Evolutionary conservation across 1,140 invertebrate species (phyloP), one percentile per base, ranked within the genome.

Genomic region (Lycorma delicatula): DNA sequence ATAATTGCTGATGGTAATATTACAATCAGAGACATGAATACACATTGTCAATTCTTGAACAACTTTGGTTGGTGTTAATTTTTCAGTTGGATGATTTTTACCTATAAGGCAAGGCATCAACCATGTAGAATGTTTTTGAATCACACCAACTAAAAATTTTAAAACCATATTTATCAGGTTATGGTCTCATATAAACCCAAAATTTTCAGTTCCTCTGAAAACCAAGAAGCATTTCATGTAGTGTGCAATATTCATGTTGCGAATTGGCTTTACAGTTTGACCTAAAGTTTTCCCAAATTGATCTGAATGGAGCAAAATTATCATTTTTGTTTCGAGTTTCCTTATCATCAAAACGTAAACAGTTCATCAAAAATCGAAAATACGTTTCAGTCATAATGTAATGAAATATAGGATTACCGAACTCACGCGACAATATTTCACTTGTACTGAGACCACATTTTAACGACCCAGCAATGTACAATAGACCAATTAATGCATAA

Each of bases 1-100:
- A 66, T 65, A 73, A 62, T 70, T 74, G 60, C 72, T 70, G 27
- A 69, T 61, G 3, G 70, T 74, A 20, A 74, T 48, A 61, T 74
- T 73, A 55, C 70, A 56, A 18, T 65, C 64, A 53, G 69, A 64
- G 18, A 63, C 66, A 29, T 51, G 60, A 62, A 73, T 69, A 53
- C 67, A 66, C 61, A 61, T 58, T 49, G 67, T 60, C 31, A 73
- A 49, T 26, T 64, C 47, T 66, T 60, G 57, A 68, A 59, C 9
- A 73, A 68, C 20, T 73, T 56, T 56, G 68, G 66, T 55, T 49
- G 23, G 31, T 65, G 51, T 48, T 36, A 44, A 54, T 72, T 73
- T 41, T 53, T 36, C 44, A 63, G 46, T 56, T 59, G 69, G 18
- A 61, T 63, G 18, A 70, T 71, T 27, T 63, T 57, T 25, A 66